Evolutionary conservation across 2,888 invertebrate genomes (phyloP), one percentile per base, ranked within the genome.

Genomic region (Scotopteryx bipunctaria): DNA sequence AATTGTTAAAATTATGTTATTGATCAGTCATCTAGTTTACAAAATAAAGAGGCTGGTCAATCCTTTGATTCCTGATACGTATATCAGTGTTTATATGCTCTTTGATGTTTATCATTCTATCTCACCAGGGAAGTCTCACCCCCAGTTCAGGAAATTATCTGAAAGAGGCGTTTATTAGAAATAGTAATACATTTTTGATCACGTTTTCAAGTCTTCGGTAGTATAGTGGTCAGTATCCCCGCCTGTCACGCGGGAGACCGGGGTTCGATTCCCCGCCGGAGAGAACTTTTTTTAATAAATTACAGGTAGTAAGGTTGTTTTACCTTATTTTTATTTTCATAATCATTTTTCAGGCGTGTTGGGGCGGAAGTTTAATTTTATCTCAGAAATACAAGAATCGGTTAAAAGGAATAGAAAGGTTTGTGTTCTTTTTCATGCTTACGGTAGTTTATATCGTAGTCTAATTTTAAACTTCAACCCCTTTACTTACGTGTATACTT

Each of bases 311-410:
- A 6, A 4, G 9, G n/a, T 33, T 3, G 3, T 9, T 15, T 14
- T 32, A n/a, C 1, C 11, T 9, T 38, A 2, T 9, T 13, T 5
- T 19, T 1, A 41, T 25, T 15, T 5, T 21, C 3, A 11, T 14
- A 25, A 5, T 37, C 5, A 16, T 11, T 21, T 62, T 90, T 32
- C 78, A 94, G 94, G 95, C 94, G 2, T 95, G 95, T 63, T 94
- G 95, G 89, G 97, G 97, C 16, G 97, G 96, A 1, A 92, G 93
- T 44, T 90, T 94, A 8, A 86, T 96, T 42, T 78, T 97, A 5
- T 95, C 96, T 0, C 75, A 91, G 3, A 93, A 92, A 66, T 89
- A 94, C 69, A 91, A 89, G n/a, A 59, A 83, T 27, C 87, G 93
- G 41, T 76, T 96, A 42, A 85, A 89, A 46, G 95, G 94, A 8